Evolutionary conservation across 1,140 invertebrate genomes (phyloP).

Genomic region (Agraylea sexmaculata): DNA sequence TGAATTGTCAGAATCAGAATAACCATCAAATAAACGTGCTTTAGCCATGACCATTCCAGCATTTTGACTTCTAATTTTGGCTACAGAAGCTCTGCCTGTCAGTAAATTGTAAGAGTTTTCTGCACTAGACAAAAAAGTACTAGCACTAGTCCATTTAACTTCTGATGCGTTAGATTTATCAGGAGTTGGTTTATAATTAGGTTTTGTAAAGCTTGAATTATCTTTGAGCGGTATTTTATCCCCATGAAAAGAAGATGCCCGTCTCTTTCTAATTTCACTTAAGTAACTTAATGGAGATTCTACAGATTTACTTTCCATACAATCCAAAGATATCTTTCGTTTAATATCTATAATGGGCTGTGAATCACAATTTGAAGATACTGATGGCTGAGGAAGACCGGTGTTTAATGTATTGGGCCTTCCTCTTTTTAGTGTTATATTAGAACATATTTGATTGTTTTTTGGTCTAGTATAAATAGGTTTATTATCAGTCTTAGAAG

Average conservation of each 20-base stretch:
- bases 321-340: too few species aligned
- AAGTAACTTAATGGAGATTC: too few species aligned
- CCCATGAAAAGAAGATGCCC: too few species aligned
- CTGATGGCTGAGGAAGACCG: slow-evolving; percentile 16
- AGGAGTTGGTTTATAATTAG: too few species aligned
- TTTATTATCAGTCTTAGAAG: slow-evolving; percentile 10
- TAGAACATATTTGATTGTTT: slow-evolving; percentile 16
- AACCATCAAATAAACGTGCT: slow-evolving; percentile 49
- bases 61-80: slow-evolving; percentile 49
- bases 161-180: too few species aligned
- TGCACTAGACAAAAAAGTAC: slow-evolving; percentile 11
- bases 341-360: too few species aligned
- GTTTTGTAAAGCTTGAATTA: too few species aligned
- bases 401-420: slow-evolving; percentile 19
- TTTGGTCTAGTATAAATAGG: not conserved
- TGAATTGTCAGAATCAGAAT: slow-evolving; percentile 24
- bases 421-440: slow-evolving; percentile 14
- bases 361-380: too few species aligned
- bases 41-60: slow-evolving; percentile 56
- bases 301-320: too few species aligned
- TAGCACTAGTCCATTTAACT: slow-evolving; percentile 14
- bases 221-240: too few species aligned
- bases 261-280: too few species aligned
- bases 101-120: slow-evolving; percentile 15
- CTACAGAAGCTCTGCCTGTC: slow-evolving; percentile 45